Evolutionary conservation across 30 jellyfish, hydroid and myxozoan species (phyloP).

Genomic region (Chironex yamaguchii): DNA sequence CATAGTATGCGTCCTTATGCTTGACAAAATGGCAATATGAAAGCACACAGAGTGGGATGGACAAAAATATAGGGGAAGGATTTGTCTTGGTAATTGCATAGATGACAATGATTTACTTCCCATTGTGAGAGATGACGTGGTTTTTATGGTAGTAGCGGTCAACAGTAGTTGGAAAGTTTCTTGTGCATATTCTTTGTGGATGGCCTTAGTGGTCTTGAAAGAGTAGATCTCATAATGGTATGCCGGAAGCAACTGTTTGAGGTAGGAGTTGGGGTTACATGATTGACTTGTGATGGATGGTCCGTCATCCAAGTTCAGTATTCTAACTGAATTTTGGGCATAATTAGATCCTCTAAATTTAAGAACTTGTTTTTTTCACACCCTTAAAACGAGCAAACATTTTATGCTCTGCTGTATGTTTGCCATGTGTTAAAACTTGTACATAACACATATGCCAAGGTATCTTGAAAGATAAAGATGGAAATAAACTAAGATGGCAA

Average conservation of each 20-base stretch:
- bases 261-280: conserved; percentile 7
- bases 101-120: conserved; percentile 57
- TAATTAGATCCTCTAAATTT: neutral
- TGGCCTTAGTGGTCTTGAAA: conserved; percentile 56
- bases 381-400: neutral
- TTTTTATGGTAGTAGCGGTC: conserved; percentile 55
- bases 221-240: conserved; percentile 47
- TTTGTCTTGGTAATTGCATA: conserved; percentile 51
- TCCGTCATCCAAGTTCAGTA: conserved; percentile 70
- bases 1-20: conserved; percentile 25
- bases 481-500: conserved; percentile 18
- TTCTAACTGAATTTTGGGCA: conserved; percentile 58
- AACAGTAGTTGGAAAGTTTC: conserved; percentile 73
- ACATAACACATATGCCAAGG: conserved; percentile 58
- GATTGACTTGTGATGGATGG: conserved; percentile 70
- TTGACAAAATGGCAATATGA: conserved; percentile 40
- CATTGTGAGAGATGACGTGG: conserved; percentile 35
- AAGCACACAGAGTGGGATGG: no score
- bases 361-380: conserved; percentile 29
- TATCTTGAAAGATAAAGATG: neutral
- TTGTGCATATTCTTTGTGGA: conserved; percentile 50
- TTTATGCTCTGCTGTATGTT: conserved; percentile 4
- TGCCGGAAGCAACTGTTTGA: conserved; percentile 31
- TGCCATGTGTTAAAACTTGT: conserved; percentile 69
- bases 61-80: conserved; percentile 35